Conservation (phyloP, 2,888 invertebrate species). For the Automeris io region DNA sequence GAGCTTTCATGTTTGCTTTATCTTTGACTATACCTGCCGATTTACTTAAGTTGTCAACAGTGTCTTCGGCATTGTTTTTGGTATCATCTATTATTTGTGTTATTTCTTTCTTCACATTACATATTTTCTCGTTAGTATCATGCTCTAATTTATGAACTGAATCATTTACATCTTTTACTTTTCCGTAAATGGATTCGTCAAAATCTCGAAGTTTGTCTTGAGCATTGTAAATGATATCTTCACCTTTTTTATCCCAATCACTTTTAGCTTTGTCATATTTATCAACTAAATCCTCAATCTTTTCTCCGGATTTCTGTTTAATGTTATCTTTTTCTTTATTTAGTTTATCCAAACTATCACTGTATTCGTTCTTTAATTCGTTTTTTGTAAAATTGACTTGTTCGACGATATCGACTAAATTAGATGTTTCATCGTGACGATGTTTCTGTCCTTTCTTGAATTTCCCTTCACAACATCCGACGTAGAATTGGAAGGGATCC, state of each 20-base stretch:
- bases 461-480: constrained; percentile 56
- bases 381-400: constrained; percentile 59
- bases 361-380: constrained; percentile 48
- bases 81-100: constrained; percentile 34
- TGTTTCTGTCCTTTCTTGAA: constrained; percentile 54
- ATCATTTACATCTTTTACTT: constrained; percentile 36
- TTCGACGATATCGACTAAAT: constrained; percentile 58
- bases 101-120: constrained; percentile 35
- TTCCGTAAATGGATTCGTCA: constrained; percentile 31
- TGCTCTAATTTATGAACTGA: constrained; percentile 36
- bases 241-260: constrained; percentile 34
- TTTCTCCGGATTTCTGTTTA: constrained; percentile 41
- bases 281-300: constrained; percentile 37
- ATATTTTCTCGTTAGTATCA: constrained; percentile 30
- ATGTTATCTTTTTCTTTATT: constrained; percentile 53
- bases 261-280: constrained; percentile 36
- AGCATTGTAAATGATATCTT: constrained; percentile 33
- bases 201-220: constrained; percentile 34
- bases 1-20: constrained; percentile 51
- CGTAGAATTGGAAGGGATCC: constrained; percentile 60
- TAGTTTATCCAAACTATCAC: constrained; percentile 45
- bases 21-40: constrained; percentile 44
- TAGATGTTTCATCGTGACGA: constrained; percentile 63
- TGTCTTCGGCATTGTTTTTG: constrained; percentile 38
- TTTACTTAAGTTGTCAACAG: constrained; percentile 49